Percentiles rank a stretch among this genome's conserved stretches.
These are phyloP conservation scores for Sebastes cheni DNA, from an alignment of 2,797 vertebrate species.

Conservation along the genomic window DNA sequence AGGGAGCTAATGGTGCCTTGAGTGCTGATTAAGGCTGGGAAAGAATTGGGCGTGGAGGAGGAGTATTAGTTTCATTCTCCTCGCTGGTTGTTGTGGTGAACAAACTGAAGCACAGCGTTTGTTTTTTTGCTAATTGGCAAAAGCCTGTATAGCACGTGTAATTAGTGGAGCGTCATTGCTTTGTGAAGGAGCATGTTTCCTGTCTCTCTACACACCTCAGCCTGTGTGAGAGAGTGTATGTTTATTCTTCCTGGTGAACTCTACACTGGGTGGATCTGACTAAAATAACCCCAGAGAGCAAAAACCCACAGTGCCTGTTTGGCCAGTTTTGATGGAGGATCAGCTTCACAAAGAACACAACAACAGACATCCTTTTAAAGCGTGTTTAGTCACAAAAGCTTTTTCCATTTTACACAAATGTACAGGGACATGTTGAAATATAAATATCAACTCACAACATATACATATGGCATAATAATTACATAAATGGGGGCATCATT, in stretches of 20 bases:
- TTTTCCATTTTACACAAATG: not conserved
- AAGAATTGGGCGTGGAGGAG: constrained; percentile 30
- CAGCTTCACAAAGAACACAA: constrained; percentile 4
- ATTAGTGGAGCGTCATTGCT: not conserved
- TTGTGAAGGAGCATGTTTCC: not conserved
- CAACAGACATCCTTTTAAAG: not conserved
- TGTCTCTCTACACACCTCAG: not conserved
- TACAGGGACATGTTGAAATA: not conserved
- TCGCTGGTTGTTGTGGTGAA: not conserved
- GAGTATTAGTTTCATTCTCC: constrained; percentile 44
- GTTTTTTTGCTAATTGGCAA: not conserved
- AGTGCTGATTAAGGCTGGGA: constrained; percentile 70
- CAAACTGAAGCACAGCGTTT: not conserved
- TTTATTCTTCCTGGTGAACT: not conserved
- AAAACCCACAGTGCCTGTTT: constrained; percentile 55
- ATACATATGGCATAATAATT: not conserved
- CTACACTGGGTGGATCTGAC: not conserved
- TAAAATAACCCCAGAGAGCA: not conserved
- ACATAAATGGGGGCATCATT: constrained; percentile 13
- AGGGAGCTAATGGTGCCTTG: constrained; percentile 67
- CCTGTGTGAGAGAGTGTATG: not conserved
- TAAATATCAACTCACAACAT: not conserved
- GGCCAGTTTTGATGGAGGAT: constrained; percentile 39
- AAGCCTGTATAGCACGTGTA: not conserved
- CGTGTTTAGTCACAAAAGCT: constrained; percentile 10